Evolutionary conservation across 2,888 invertebrate genomes (phyloP), one percentile per base, ranked within the genome.

Genomic region (Camponotus fellah): DNA sequence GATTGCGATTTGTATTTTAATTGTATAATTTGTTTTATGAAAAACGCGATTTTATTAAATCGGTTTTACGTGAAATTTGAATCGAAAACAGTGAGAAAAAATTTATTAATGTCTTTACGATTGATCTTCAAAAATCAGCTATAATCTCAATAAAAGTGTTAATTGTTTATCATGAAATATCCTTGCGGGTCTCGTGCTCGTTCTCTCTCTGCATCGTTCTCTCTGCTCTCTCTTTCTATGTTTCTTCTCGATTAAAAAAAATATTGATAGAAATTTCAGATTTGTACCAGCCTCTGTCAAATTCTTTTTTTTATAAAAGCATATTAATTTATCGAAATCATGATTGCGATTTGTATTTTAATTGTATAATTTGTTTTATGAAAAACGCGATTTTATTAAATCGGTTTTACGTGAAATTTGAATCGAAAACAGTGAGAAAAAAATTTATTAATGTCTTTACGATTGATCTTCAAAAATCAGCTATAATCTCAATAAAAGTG

Each of bases 111-210:
- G 12, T 17, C 40, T 21, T 4, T 17, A 17, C 10, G 37, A 58
- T 37, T 40, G 26, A 72, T 56, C 2, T 40, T 40, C 3, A 26
- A 37, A 3, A 5, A 37, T 71, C 21, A 71, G 37, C 3, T 37
- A 56, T 37, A 71, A 14, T 49, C 49, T n/a, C 1, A n/a, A 56
- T 12, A 71, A 56, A 53, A 53, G 21, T 21, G 9, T 34, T 4
- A 17, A 46, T 5, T 46, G 5, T 46, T 14, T 14, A 65, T 40
- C 0, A 8, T 1, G 53, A 21, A 26, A 26, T 26, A 94, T 94
- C 93, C 90, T 87, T 84, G 49, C 81, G 80, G 46, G 26, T 53
- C 75, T 40, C 37, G 76, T 26, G 21, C 34, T 40, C 66, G 62
- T 71, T 53, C 76, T 72, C 64, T 43, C 46, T 56, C 32, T 68